phyloP scores from a whole-genome alignment of 92 coral and sea anemone genomes.

The Heliopora coerulea region DNA sequence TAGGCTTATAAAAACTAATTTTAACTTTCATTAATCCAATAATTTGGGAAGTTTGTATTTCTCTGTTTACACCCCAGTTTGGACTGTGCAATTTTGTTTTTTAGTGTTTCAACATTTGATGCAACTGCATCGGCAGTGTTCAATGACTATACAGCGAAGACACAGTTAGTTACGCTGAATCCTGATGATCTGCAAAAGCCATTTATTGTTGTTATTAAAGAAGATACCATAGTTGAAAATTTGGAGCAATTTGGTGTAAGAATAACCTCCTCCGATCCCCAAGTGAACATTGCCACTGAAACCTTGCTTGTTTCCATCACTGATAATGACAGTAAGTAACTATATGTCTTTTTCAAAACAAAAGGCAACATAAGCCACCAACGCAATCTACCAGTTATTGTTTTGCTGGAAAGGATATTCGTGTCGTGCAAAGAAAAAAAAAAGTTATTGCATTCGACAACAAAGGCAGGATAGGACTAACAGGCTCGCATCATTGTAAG shows the following conservation, averaged over 20 bases:
- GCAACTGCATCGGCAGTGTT: background rate
- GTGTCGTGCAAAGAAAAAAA: too few relatives aligned
- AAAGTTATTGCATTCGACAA: too few relatives aligned
- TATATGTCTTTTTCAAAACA: background rate
- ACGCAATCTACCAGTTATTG: too few relatives aligned
- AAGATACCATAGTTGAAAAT: conserved; percentile 23
- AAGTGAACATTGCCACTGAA: conserved; percentile 23
- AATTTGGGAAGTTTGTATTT: too few relatives aligned
- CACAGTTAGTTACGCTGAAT: conserved; percentile 9
- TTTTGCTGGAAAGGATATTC: too few relatives aligned
- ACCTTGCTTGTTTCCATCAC: conserved; percentile 15
- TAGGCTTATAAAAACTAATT: too few relatives aligned
- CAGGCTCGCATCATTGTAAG: too few relatives aligned
- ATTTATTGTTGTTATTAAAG: conserved; percentile 17
- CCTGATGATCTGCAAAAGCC: background rate
- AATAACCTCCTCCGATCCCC: conserved; percentile 35
- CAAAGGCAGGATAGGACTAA: too few relatives aligned
- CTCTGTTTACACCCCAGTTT: too few relatives aligned
- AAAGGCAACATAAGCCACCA: too few relatives aligned
- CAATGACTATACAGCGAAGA: conserved; percentile 6
- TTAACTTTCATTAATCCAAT: too few relatives aligned
- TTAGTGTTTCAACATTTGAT: conserved; percentile 29
- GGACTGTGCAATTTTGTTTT: too few relatives aligned
- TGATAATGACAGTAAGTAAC: conserved; percentile 31
- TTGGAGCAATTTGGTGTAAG: conserved; percentile 26